A percentile compares a stretch with the other conserved stretches of the same genome.
These are phyloP conservation scores for Dyspetes luteomarginatus DNA, from an alignment of 2,888 invertebrate species.

Conservation along the genomic window DNA sequence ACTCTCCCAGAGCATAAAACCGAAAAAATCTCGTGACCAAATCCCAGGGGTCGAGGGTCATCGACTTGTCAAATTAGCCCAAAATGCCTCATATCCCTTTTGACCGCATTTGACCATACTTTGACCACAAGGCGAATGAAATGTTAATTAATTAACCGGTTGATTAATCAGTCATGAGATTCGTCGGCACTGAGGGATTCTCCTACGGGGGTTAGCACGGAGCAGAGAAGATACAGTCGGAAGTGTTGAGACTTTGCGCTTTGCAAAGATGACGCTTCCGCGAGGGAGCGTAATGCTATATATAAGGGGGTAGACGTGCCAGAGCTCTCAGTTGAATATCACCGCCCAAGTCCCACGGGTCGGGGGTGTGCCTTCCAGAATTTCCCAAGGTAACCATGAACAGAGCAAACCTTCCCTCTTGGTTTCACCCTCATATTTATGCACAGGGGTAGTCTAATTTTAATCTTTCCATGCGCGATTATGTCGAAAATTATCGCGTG, in stretches of 20 bases:
- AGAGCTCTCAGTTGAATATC: slow-evolving; percentile 20
- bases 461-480: background rate
- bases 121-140: background rate
- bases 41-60: no score
- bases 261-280: slow-evolving; percentile 17
- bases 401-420: background rate
- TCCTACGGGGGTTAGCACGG: background rate
- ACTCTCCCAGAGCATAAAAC: no score
- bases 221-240: background rate
- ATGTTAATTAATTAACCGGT: slow-evolving; percentile 65
- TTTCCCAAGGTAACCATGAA: slow-evolving; percentile 63
- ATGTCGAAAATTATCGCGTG: no score
- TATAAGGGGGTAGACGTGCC: background rate
- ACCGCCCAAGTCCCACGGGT: slow-evolving; percentile 44
- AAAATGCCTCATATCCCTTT: no score
- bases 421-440: background rate
- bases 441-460: background rate
- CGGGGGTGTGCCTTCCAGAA: slow-evolving; percentile 41
- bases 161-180: slow-evolving; percentile 60
- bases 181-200: background rate
- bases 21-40: no score
- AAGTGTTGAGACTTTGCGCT: slow-evolving; percentile 1
- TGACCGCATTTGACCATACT: background rate
- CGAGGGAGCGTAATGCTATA: background rate
- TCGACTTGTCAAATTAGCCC: background rate